These are phyloP conservation scores for Myodes glareolus DNA, from an alignment of 2,113 vertebrate genomes.

Conservation along the genomic window DNA sequence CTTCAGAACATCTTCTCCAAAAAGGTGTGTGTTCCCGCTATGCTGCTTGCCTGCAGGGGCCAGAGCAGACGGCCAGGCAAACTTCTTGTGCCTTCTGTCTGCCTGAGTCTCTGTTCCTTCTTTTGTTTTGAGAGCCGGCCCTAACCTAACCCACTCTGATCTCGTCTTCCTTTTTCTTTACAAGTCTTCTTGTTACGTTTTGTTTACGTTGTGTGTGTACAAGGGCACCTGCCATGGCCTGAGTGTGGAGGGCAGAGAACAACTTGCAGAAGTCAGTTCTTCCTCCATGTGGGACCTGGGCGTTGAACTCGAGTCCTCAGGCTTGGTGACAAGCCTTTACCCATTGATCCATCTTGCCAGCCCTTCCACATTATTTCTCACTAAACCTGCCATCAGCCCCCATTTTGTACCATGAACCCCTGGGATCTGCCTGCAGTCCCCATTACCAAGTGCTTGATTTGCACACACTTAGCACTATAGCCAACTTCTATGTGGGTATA, in stretches of 20 bases:
- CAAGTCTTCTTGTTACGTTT: background rate
- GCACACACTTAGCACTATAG: background rate
- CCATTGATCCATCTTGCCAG: background rate
- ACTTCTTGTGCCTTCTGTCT: background rate
- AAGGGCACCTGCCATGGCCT: too few relatives aligned
- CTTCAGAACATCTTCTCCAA: conserved; percentile 99
- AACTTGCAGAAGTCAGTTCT: background rate
- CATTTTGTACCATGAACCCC: background rate
- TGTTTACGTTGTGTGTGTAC: background rate
- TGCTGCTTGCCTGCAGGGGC: background rate
- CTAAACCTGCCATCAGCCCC: background rate
- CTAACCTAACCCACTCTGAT: background rate
- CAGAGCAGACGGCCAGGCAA: background rate
- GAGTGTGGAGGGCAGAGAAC: background rate
- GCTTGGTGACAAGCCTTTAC: background rate
- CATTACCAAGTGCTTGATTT: background rate
- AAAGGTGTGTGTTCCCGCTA: conserved; percentile 88
- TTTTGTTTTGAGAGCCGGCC: background rate
- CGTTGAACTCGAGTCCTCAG: background rate
- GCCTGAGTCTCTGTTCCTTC: background rate
- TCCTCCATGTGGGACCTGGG: background rate
- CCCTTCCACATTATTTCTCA: background rate
- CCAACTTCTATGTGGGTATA: background rate
- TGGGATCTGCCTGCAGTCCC: background rate
- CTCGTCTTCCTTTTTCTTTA: background rate